A percentile compares a stretch with the other conserved stretches of the same genome.
These are phyloP conservation scores for Botia kubotai DNA, from an alignment of 2,797 vertebrate species.

Conservation along the genomic window DNA sequence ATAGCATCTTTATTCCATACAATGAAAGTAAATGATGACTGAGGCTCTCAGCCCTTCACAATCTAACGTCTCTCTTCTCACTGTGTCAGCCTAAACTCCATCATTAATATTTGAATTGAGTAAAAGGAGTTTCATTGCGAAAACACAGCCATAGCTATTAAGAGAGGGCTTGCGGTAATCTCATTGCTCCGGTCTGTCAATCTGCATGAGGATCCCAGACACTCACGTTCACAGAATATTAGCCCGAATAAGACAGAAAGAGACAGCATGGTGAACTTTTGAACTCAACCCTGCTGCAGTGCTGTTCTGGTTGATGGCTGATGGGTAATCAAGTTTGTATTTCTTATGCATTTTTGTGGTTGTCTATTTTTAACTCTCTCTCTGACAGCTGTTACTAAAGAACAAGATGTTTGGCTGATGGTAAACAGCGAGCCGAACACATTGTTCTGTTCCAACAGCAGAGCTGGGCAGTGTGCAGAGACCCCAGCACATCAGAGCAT, in stretches of 20 bases:
- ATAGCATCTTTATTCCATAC: not conserved
- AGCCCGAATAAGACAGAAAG: slow-evolving; percentile 52
- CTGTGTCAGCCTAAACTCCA: slow-evolving; percentile 35
- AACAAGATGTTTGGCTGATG: slow-evolving; percentile 52
- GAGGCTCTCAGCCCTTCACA: not conserved
- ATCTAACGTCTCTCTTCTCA: slow-evolving; percentile 7
- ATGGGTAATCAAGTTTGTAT: slow-evolving; percentile 37
- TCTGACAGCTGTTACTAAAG: slow-evolving; percentile 56
- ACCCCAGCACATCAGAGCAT: slow-evolving; percentile 34
- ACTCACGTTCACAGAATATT: slow-evolving; percentile 52
- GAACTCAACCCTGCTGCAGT: slow-evolving; percentile 52
- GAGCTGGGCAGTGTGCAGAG: slow-evolving; percentile 48
- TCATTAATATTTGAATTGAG: slow-evolving; percentile 64
- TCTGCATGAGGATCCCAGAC: slow-evolving; percentile 59
- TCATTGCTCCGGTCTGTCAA: slow-evolving; percentile 62
- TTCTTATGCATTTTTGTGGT: slow-evolving; percentile 48
- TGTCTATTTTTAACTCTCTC: slow-evolving; percentile 53
- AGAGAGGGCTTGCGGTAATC: slow-evolving; percentile 61
- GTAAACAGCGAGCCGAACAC: slow-evolving; percentile 48
- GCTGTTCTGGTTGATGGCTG: slow-evolving; percentile 47
- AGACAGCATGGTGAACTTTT: slow-evolving; percentile 54
- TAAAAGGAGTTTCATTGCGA: slow-evolving; percentile 55
- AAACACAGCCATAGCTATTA: slow-evolving; percentile 57
- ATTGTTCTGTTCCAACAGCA: slow-evolving; percentile 44
- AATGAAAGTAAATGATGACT: not conserved